Evolutionary conservation across 2,113 vertebrate genomes (phyloP).

Genomic region (Naja naja): DNA sequence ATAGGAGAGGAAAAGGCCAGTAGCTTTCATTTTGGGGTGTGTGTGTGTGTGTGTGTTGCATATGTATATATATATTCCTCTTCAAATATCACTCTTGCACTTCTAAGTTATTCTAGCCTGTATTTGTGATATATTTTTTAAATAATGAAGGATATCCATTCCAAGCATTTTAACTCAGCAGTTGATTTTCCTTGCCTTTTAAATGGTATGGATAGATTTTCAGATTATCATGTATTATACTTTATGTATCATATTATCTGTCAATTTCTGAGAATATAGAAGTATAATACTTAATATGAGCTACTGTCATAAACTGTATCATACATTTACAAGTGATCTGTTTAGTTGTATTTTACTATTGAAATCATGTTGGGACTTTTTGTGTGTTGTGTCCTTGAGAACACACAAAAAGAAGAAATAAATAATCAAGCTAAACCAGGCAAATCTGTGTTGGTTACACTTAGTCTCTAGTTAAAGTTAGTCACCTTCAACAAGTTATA

Average conservation of each 20-base stretch:
- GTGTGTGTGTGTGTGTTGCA: neutral
- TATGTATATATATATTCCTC: neutral
- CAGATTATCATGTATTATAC: neutral
- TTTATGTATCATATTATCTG: neutral
- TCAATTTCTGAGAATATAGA: neutral
- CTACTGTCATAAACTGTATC: neutral
- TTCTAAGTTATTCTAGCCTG: neutral
- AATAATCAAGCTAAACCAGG: neutral
- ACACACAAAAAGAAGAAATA: neutral
- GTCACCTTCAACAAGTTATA: neutral
- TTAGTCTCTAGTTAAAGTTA: neutral
- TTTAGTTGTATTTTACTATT: neutral
- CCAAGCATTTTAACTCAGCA: neutral
- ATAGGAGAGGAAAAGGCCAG: conserved; percentile 33
- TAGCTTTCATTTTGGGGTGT: conserved; percentile 40
- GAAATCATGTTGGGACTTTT: neutral
- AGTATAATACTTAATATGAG: neutral
- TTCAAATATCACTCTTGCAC: neutral
- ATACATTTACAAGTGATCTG: neutral
- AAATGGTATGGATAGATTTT: neutral
- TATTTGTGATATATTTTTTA: neutral
- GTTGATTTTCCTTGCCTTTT: neutral
- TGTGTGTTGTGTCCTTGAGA: neutral
- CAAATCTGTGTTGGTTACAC: neutral
- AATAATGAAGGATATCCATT: neutral